Evolutionary conservation across 2,888 invertebrate genomes (phyloP).

Genomic region (Aphidoletes aphidimyza): DNA sequence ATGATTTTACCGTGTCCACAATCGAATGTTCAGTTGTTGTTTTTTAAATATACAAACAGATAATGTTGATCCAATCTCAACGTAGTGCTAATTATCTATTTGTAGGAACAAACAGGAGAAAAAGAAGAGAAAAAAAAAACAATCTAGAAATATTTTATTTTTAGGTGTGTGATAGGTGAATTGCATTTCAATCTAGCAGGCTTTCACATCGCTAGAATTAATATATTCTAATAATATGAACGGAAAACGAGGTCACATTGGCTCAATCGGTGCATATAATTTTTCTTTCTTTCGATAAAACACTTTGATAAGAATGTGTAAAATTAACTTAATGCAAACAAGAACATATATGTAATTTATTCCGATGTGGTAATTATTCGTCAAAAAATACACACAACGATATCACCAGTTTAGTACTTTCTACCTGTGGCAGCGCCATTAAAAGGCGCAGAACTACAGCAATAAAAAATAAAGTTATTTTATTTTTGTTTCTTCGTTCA

Average conservation of each 20-base stretch:
- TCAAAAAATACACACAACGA: background rate
- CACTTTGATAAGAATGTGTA: background rate
- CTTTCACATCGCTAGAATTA: background rate
- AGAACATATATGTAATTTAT: constrained; percentile 13
- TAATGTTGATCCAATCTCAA: background rate
- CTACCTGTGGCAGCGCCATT: background rate
- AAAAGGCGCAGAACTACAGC: too few relatives aligned
- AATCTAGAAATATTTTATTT: background rate
- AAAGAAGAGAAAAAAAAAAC: too few relatives aligned
- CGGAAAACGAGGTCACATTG: background rate
- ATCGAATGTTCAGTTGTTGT: too few relatives aligned
- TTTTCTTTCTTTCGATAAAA: background rate
- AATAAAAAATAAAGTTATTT: too few relatives aligned
- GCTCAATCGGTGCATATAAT: background rate
- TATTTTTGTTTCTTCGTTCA: too few relatives aligned
- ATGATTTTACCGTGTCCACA: too few relatives aligned
- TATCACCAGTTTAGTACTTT: background rate
- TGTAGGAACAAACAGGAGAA: too few relatives aligned
- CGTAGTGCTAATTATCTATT: background rate
- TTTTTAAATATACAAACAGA: background rate
- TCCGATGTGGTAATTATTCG: background rate
- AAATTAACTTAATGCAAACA: background rate
- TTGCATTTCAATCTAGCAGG: background rate
- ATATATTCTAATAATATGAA: background rate
- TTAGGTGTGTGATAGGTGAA: background rate